Conservation (phyloP, 1,140 invertebrate genomes). For the Odontomachus brunneus region DNA sequence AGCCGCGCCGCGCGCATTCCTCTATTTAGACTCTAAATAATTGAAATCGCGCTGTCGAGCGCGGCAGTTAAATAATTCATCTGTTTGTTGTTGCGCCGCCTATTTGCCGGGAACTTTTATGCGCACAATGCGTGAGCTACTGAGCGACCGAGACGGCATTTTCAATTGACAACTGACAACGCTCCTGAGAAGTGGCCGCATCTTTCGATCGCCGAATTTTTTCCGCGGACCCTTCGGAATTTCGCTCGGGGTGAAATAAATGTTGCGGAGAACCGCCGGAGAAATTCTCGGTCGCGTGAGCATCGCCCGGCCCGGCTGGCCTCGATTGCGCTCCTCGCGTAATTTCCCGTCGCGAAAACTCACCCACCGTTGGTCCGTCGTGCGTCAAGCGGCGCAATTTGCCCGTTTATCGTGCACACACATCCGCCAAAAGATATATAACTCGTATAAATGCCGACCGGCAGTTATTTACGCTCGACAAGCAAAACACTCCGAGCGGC, state of each 20-base stretch:
- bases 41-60: neutral
- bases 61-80: slow-evolving; percentile 23
- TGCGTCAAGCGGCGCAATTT: slow-evolving; percentile 1
- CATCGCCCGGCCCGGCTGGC: neutral
- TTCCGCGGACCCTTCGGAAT: too few species aligned
- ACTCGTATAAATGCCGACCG: slow-evolving; percentile 59
- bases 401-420: slow-evolving; percentile 31
- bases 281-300: too few species aligned
- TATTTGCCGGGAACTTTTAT: slow-evolving; percentile 17
- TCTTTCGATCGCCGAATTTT: too few species aligned
- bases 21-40: slow-evolving; percentile 11
- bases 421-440: slow-evolving; percentile 45
- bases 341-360: neutral
- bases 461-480: slow-evolving; percentile 65
- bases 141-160: neutral
- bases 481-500: slow-evolving; percentile 62
- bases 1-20: neutral
- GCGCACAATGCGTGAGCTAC: neutral
- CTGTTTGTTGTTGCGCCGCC: slow-evolving; percentile 4
- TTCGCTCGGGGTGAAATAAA: too few species aligned
- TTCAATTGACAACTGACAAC: neutral
- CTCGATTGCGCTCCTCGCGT: neutral
- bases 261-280: too few species aligned
- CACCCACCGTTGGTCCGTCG: neutral
- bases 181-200: neutral